Evolutionary conservation across 2,888 invertebrate genomes (phyloP), one percentile per base, ranked within the genome.

Genomic region (Bellardia bayeri): DNA sequence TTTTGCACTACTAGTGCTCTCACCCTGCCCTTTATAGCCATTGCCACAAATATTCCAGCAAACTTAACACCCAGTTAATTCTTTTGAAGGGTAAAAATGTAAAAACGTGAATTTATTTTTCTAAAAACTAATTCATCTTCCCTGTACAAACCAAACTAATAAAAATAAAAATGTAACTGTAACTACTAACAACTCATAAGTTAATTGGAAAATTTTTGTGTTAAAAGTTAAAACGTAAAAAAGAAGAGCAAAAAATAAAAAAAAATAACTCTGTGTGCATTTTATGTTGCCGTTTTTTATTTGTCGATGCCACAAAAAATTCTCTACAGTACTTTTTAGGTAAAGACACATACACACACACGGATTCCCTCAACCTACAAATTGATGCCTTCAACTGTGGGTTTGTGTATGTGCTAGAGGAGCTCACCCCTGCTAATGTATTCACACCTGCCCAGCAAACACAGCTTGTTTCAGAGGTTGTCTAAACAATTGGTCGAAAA

Each of bases 161-260:
- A 42, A 75, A 63, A 58, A 54, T 30, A 68, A 64, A 80, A 80
- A 51, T 74, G 66, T 54, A 61, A 80, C 61, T 74, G 66, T 54
- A 61, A 76, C 64, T 75, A 37, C 76, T 30, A 84, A 79, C 68
- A 83, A 69, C 78, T 85, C 74, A 82, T 82, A 87, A 85, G 84
- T 87, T 87, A 85, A 87, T 87, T 85, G 87, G 87, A 82, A 87
- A 84, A 75, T 79, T 85, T 78, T 63, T 71, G 64, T 87, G 63
- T 56, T 79, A 71, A 63, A 80, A 83, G 68, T 54, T 58, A 61
- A 68, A 63, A 80, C 16, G 63, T 33, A 75, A 69, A 74, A 68
- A 80, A 80, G 45, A 45, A 45, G 45, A 45, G 45, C 45, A 45
- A 11, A 45, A 42, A 37, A 37, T 30, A 68, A 64, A 54, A 82